phyloP scores from a whole-genome alignment of 1,140 invertebrate species.

The Psix sp. region DNA sequence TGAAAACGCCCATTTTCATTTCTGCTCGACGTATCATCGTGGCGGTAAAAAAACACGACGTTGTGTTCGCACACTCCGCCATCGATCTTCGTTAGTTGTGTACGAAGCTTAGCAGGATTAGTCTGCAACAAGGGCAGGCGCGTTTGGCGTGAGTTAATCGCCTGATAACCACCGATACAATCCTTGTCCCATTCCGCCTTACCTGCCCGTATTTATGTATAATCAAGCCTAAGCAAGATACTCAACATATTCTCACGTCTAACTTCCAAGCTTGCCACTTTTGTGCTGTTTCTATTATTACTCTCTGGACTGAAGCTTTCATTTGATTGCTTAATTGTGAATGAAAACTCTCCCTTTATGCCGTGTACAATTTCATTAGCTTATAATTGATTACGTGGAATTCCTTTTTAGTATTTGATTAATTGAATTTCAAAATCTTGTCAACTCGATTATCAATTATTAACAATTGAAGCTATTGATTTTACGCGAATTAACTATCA shows the following conservation, averaged over 20 bases:
- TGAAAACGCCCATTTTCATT: slow-evolving; percentile 49
- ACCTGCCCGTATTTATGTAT: slow-evolving; percentile 35
- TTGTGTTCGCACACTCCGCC: slow-evolving; percentile 27
- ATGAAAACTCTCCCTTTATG: no score
- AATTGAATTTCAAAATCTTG: no score
- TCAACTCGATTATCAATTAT: no score
- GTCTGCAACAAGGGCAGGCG: slow-evolving; percentile 50
- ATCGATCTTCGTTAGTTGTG: slow-evolving; percentile 56
- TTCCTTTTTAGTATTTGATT: no score
- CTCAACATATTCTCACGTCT: slow-evolving; percentile 14
- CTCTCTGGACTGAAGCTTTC: slow-evolving; percentile 1
- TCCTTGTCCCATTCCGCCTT: slow-evolving; percentile 12
- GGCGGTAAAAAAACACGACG: slow-evolving; percentile 49
- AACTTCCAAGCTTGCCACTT: slow-evolving; percentile 10
- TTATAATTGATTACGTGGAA: no score
- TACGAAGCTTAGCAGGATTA: slow-evolving; percentile 53
- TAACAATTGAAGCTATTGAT: no score
- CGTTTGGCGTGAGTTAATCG: slow-evolving; percentile 55
- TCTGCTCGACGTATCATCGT: slow-evolving; percentile 30
- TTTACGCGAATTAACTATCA: no score
- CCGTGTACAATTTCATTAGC: no score
- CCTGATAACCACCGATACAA: slow-evolving; percentile 53
- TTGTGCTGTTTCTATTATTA: no score
- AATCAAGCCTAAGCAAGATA: slow-evolving; percentile 39
- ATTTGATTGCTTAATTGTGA: slow-evolving; percentile 32